Base-by-base conservation (phyloP, 1,140 invertebrate genomes). In the Diplogasteroides magnus region DNA sequence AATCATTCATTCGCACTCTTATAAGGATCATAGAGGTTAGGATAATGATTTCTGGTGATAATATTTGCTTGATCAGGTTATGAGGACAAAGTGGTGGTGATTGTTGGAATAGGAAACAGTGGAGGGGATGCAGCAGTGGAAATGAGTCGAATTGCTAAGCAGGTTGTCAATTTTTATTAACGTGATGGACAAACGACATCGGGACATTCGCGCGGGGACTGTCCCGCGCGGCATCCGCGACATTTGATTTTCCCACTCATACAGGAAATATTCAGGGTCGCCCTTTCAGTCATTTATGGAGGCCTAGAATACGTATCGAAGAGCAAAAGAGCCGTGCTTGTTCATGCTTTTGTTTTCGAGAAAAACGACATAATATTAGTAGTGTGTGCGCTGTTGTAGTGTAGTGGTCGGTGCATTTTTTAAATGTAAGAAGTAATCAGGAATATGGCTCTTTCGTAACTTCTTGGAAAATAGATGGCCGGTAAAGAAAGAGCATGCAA, bases 51-150 rank as follows among this genome's bases (percentile, higher is more conserved):
- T 19, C 15, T 19, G 0, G 27, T 19, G 26, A 23, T 19, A 0
- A 73, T n/a, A 65, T 66, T n/a, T 77, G n/a, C n/a, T 0, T 60
- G 60, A 15, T 65, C 60, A 68, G 64, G 66, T 3, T 85, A 79
- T 67, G 79, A 83, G 29, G 80, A 82, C 37, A 82, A 84, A 62
- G 75, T 69, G 6, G 82, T 84, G 19, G 73, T 85, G 1, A 81
- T 86, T 26, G 75, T 86, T 31, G 86, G 86, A 27, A 78, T 86
- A 29, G 86, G 86, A 11, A 86, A 86, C 75, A 86, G 86, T 3
- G 86, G 83, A n/a, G 84, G 80, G 1, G 85, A 87, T 74, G 83
- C 84, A 14, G 86, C 85, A 14, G 84, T 84, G 6, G 86, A 87
- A 68, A 64, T 86, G 13, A 83, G 81, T 65, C 77, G 78, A 58